Evolutionary conservation across 2,113 vertebrate genomes (phyloP), one percentile per base, ranked within the genome.

Genomic region (Beaufortia kweichowensis): DNA sequence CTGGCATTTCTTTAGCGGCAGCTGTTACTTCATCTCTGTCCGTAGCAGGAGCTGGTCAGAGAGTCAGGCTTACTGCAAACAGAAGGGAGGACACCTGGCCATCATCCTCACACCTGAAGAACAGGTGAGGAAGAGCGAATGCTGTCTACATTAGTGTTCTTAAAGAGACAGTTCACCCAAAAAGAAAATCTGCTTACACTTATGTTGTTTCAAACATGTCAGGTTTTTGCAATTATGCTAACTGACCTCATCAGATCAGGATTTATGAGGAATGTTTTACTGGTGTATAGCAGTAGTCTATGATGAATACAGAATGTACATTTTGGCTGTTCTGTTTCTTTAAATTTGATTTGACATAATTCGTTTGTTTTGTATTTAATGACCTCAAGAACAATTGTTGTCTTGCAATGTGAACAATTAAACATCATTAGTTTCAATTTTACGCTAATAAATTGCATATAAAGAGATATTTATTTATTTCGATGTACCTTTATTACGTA

Each of bases 41-140:
- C 3, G 0, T 1, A 2, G 1, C 0, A 39, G 15, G 15, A 26
- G 12, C 2, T 92, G 91, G 91, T 0, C 2, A 0, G 68, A 46
- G 0, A 84, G 83, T 59, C 60, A 89, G 80, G 3, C 3, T 0
- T 87, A 10, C 83, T 90, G 90, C 50, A 9, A 85, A 68, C 68
- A 15, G 1, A 2, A 80, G 26, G 88, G 86, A 39, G 91, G 43
- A 6, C 81, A 91, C 81, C 86, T 92, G 69, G 89, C 90, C 76
- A 90, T 91, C 74, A 89, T 91, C 78, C 87, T 59, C 73, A 87
- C 88, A 0, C 80, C 87, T 1, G 88, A 89, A 72, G 89, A 91
- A 85, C 90, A 92, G 89, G 91, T 92, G 78, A 56, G 28, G 67
- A 26, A 17, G 21, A 24, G 10, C 6, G 11, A 14, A 3, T 17